phyloP scores from a whole-genome alignment of 2,113 vertebrate genomes.

The Ageneiosus marmoratus region DNA sequence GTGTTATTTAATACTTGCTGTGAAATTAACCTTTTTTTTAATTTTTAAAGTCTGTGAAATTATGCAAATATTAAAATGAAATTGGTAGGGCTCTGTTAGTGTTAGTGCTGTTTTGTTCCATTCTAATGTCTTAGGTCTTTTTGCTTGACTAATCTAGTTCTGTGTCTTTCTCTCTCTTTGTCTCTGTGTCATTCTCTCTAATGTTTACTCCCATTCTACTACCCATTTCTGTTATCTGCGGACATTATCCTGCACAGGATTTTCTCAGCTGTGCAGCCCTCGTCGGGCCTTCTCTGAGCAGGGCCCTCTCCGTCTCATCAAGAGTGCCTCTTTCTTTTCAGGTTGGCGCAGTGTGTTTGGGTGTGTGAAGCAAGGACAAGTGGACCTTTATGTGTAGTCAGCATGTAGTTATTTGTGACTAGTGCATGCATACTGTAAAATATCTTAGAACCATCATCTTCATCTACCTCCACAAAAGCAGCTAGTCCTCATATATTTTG shows the following conservation, averaged over 20 bases:
- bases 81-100: neutral
- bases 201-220: slow-evolving; percentile 35
- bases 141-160: slow-evolving; percentile 67
- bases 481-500: neutral
- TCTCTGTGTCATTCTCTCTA: slow-evolving; percentile 47
- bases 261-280: slow-evolving; percentile 99
- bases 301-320: slow-evolving; percentile 98
- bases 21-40: neutral
- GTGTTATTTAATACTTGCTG: neutral
- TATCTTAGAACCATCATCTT: neutral
- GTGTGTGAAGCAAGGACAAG: slow-evolving; percentile 18
- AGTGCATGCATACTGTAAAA: slow-evolving; percentile 26
- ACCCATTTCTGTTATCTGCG: slow-evolving; percentile 24
- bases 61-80: neutral
- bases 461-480: neutral
- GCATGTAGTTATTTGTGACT: slow-evolving; percentile 50
- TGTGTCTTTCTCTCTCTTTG: slow-evolving; percentile 29
- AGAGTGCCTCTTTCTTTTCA: slow-evolving; percentile 99
- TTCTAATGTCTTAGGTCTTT: slow-evolving; percentile 11
- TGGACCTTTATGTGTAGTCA: slow-evolving; percentile 38
- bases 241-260: slow-evolving; percentile 86
- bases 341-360: slow-evolving; percentile 78
- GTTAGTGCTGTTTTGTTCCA: slow-evolving; percentile 3
- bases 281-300: slow-evolving; percentile 99
- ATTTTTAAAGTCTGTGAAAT: neutral